phyloP scores from a whole-genome alignment of 2,888 invertebrate species.

The Sphaerophoria taeniata region DNA sequence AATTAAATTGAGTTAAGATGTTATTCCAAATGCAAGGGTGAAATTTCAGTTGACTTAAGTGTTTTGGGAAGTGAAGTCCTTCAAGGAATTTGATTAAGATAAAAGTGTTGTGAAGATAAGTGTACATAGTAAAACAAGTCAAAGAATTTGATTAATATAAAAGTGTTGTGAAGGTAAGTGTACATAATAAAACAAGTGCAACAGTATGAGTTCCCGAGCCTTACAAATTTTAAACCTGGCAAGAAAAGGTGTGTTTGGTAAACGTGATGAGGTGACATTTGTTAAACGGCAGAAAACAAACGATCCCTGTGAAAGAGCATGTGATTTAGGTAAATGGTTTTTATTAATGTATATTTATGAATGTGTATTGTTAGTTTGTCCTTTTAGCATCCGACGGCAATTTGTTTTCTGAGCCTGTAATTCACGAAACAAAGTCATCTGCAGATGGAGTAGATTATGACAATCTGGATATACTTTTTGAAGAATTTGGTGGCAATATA shows the following conservation, averaged over 20 bases:
- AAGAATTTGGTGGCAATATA: conserved; percentile 17
- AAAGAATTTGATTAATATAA: conserved; percentile 19
- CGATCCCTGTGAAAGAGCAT: background rate
- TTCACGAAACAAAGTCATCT: conserved; percentile 38
- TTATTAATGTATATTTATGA: conserved; percentile 17
- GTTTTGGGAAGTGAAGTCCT: conserved; percentile 11
- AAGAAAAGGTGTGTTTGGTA: conserved; percentile 27
- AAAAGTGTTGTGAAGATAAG: conserved; percentile 24
- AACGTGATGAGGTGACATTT: conserved; percentile 8
- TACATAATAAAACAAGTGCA: conserved; percentile 26
- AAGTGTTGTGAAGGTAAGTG: conserved; percentile 21
- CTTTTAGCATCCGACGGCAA: conserved; percentile 10
- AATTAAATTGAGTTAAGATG: conserved; percentile 25
- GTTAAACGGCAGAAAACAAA: conserved; percentile 22
- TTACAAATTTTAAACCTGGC: conserved; percentile 42
- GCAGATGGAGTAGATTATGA: conserved; percentile 39
- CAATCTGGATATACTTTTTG: conserved; percentile 40
- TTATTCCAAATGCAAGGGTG: conserved; percentile 24
- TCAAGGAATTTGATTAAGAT: conserved; percentile 16
- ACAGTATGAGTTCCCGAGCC: conserved; percentile 18
- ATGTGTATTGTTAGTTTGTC: conserved; percentile 4
- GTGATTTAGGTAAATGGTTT: conserved; percentile 32
- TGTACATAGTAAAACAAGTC: conserved; percentile 19
- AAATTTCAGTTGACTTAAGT: conserved; percentile 41
- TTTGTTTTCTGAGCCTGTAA: conserved; percentile 28